Conservation (phyloP, 2,888 invertebrate genomes). For the Parnassius apollo region DNA sequence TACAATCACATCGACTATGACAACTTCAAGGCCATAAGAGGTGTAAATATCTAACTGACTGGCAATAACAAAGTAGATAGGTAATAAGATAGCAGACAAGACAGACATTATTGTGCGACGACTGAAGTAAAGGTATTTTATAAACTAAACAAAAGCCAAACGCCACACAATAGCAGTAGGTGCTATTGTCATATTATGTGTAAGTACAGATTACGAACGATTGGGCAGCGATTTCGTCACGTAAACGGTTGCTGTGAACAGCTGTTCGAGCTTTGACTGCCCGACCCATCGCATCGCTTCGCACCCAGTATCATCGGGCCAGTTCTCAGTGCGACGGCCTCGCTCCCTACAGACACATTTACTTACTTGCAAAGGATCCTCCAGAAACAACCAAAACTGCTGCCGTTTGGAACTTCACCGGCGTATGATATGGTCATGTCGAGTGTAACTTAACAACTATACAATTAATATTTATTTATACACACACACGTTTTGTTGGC, state of each 20-base stretch:
- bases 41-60: slow-evolving; percentile 37
- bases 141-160: slow-evolving; percentile 41
- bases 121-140: slow-evolving; percentile 39
- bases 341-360: slow-evolving; percentile 36
- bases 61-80: slow-evolving; percentile 38
- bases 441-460: slow-evolving; percentile 58
- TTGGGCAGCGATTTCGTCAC: slow-evolving; percentile 49
- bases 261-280: slow-evolving; percentile 53
- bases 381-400: slow-evolving; percentile 96
- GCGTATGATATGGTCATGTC: slow-evolving; percentile 94
- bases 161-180: slow-evolving; percentile 47
- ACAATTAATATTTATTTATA: slow-evolving; percentile 72
- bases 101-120: slow-evolving; percentile 37
- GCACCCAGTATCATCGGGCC: slow-evolving; percentile 29
- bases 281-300: slow-evolving; percentile 25
- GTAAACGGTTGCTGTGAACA: slow-evolving; percentile 50
- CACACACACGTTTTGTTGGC: slow-evolving; percentile 74
- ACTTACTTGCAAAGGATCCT: slow-evolving; percentile 93
- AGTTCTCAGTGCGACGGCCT: slow-evolving; percentile 34
- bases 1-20: slow-evolving; percentile 43
- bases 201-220: slow-evolving; percentile 30
- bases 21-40: slow-evolving; percentile 48
- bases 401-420: slow-evolving; percentile 94
- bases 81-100: too few relatives aligned
- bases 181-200: slow-evolving; percentile 50